Evolutionary conservation across 1,140 invertebrate species (phyloP), one percentile per base, ranked within the genome.

Genomic region (Aphelinus certus): DNA sequence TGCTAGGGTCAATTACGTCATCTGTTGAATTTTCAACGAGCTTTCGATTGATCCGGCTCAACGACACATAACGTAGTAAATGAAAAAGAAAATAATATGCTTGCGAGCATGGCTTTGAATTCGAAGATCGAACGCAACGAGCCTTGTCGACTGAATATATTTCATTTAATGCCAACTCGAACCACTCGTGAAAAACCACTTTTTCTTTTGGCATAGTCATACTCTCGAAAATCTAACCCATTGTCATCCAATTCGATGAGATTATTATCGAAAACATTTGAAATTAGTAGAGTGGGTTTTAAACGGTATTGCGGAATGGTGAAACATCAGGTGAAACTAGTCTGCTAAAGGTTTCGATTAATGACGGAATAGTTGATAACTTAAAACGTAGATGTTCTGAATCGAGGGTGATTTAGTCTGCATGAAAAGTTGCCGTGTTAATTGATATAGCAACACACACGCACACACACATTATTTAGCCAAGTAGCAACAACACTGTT

Each of bases 281-380:
- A 26, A 26, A 26, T 26, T 26, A 26, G 26, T 26, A 26, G 26
- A 26, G 26, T 26, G 26, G 26, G 26, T 26, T 26, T 26, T 26
- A 26, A 26, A 26, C 26, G 26, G 26, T 26, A 26, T 26, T 26
- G 26, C 26, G 26, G 26, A 26, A 26, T 26, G 26, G 26, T 26
- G 47, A 53, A 66, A 76, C 51, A 72, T 76, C 69, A 71, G 75
- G 69, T 76, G 49, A 55, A 71, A 58, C 75, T 48, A 46, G 53
- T 65, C 58, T 66, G 78, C 78, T 77, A 80, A 82, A 81, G 67
- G 73, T 80, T 81, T 82, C 78, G 67, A 76, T 78, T 75, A 81
- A 83, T 83, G 81, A 80, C 79, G 78, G 82, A 81, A 56, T 78
- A 78, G 77, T 82, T 78, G 79, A 83, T 57, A 82, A 82, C 80